Evolutionary conservation across 1,140 invertebrate genomes (phyloP).

Genomic region (Pseudachorutes palmiensis): DNA sequence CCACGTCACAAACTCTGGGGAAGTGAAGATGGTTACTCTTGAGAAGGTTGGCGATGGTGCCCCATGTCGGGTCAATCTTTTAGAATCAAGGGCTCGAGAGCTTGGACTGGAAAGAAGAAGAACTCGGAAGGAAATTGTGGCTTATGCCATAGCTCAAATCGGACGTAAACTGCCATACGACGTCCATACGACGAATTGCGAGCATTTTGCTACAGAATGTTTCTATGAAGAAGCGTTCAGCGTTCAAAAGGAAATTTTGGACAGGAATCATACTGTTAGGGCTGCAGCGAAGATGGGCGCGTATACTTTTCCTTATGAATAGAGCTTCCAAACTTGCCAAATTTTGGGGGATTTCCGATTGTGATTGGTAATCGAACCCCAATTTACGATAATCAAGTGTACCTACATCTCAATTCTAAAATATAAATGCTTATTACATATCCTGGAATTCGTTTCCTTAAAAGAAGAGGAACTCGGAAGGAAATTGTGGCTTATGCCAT

Average conservation of each 20-base stretch:
- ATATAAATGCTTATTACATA: no score
- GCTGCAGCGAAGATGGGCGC: neutral
- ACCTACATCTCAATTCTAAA: no score
- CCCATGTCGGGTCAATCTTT: neutral
- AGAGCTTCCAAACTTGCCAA: neutral
- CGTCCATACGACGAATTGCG: neutral
- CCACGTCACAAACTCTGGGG: neutral
- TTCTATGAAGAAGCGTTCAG: slow-evolving; percentile 1
- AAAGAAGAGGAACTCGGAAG: neutral
- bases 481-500: neutral
- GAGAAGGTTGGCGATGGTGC: neutral
- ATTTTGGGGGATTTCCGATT: no score
- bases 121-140: neutral
- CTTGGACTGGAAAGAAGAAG: neutral
- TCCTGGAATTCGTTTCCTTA: no score
- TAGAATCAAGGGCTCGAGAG: neutral
- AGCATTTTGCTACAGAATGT: slow-evolving; percentile 5
- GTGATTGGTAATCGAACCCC: no score
- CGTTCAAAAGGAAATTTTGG: neutral
- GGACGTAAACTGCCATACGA: neutral
- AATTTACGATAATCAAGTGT: no score
- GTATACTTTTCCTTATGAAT: neutral
- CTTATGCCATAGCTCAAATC: neutral
- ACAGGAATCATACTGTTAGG: neutral
- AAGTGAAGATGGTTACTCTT: neutral